Percentiles rank a stretch among this genome's conserved stretches.
Evolutionary conservation across 2,113 vertebrate species (phyloP).

Genomic region (Clarias macrocephalus): DNA sequence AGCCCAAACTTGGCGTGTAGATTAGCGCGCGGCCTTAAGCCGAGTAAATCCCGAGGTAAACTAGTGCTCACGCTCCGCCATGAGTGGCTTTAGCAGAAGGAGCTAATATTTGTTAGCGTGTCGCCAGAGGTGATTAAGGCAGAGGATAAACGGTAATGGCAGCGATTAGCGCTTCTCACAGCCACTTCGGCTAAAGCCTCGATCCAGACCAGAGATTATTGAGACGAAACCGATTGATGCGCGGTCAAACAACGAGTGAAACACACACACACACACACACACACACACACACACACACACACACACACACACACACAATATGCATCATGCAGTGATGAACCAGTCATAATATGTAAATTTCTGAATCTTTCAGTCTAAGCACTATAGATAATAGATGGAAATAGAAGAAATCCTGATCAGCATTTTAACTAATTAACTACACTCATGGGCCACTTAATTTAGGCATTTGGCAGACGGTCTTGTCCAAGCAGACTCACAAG

Average conservation of each 20-base stretch:
- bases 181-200: conserved; percentile 51
- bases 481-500: no score
- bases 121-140: conserved; percentile 68
- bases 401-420: no score
- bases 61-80: conserved; percentile 66
- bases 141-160: conserved; percentile 70
- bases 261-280: conserved; percentile 33
- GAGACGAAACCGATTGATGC: conserved; percentile 33
- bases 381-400: no score
- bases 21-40: conserved; percentile 86
- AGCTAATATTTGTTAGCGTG: conserved; percentile 76
- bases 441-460: no score
- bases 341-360: not conserved
- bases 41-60: conserved; percentile 85
- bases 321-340: not conserved
- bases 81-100: conserved; percentile 74
- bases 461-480: no score
- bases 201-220: conserved; percentile 42
- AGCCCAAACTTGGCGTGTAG: conserved; percentile 83
- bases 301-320: conserved; percentile 3
- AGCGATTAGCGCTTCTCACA: conserved; percentile 63
- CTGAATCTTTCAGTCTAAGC: not conserved
- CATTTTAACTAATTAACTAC: no score
- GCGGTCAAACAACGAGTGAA: conserved; percentile 22
- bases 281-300: conserved; percentile 16